phyloP scores from a whole-genome alignment of 1,140 invertebrate species.

The Rhyacophila brunnea region DNA sequence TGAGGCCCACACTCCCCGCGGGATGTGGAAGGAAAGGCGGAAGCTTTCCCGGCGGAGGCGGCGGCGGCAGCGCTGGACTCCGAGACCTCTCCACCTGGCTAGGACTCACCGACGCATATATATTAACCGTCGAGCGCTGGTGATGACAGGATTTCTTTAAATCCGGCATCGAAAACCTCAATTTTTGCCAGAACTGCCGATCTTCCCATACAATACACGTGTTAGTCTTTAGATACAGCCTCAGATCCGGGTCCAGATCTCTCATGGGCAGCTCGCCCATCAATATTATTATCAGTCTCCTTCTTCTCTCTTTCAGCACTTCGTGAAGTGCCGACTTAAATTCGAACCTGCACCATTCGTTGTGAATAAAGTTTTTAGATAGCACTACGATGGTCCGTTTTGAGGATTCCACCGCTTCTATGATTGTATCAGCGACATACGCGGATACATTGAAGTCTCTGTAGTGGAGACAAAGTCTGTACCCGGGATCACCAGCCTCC shows the following conservation, averaged over 20 bases:
- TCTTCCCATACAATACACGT: constrained; percentile 91
- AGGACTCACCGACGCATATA: constrained; percentile 62
- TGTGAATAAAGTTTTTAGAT: constrained; percentile 89
- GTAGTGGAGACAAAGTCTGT: constrained; percentile 82
- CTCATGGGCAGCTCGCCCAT: constrained; percentile 80
- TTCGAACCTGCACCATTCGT: constrained; percentile 92
- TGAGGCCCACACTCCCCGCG: constrained; percentile 45
- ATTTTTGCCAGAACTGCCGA: constrained; percentile 91
- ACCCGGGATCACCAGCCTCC: constrained; percentile 72
- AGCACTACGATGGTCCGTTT: constrained; percentile 86
- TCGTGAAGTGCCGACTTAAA: constrained; percentile 91
- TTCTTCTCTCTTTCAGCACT: constrained; percentile 78
- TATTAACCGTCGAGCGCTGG: constrained; percentile 62
- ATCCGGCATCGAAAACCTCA: constrained; percentile 87
- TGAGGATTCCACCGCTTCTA: constrained; percentile 87
- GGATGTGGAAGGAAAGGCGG: constrained; percentile 51
- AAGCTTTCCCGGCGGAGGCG: constrained; percentile 56
- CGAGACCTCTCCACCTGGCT: constrained; percentile 57
- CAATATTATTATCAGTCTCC: constrained; percentile 81
- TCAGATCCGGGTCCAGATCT: constrained; percentile 86
- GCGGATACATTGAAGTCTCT: constrained; percentile 78
- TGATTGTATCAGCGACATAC: constrained; percentile 83
- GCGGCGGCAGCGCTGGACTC: constrained; percentile 65
- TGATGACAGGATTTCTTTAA: constrained; percentile 59
- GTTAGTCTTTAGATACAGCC: constrained; percentile 85